These are phyloP conservation scores for Herpetotheres cachinnans DNA, from an alignment of 2,113 vertebrate species.

Conservation along the genomic window DNA sequence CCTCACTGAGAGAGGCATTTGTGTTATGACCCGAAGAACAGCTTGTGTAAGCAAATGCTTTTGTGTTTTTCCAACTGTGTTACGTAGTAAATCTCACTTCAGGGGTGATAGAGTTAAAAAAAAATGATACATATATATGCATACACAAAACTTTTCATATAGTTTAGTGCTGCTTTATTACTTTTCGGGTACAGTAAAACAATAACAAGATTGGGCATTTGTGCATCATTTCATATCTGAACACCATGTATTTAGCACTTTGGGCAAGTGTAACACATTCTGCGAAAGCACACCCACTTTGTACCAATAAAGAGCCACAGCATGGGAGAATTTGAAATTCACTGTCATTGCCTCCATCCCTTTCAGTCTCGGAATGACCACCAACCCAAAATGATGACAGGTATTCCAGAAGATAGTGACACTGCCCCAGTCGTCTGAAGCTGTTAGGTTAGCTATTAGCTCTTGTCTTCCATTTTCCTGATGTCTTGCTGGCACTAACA, in stretches of 20 bases:
- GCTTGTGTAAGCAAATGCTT: not conserved
- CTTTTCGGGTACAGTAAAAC: not conserved
- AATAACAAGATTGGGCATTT: not conserved
- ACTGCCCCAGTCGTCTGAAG: not conserved
- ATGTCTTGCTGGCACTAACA: not conserved
- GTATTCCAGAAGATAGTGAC: not conserved
- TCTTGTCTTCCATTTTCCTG: not conserved
- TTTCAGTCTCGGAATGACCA: not conserved
- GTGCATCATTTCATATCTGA: not conserved
- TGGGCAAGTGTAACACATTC: not conserved
- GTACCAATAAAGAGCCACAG: not conserved
- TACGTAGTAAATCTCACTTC: not conserved
- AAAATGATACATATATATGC: not conserved
- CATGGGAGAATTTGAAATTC: not conserved
- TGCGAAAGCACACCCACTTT: not conserved
- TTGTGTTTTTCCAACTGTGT: not conserved
- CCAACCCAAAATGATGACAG: not conserved
- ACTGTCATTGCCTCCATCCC: not conserved
- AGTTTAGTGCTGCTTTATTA: not conserved
- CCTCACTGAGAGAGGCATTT: not conserved
- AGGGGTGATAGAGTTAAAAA: not conserved
- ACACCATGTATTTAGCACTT: not conserved
- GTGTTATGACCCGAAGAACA: not conserved
- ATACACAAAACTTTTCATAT: not conserved
- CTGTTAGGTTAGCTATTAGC: not conserved